Percentiles rank a stretch among this genome's conserved stretches.
These are phyloP conservation scores for Cheilosia soror DNA, from an alignment of 2,888 invertebrate species.

Conservation along the genomic window DNA sequence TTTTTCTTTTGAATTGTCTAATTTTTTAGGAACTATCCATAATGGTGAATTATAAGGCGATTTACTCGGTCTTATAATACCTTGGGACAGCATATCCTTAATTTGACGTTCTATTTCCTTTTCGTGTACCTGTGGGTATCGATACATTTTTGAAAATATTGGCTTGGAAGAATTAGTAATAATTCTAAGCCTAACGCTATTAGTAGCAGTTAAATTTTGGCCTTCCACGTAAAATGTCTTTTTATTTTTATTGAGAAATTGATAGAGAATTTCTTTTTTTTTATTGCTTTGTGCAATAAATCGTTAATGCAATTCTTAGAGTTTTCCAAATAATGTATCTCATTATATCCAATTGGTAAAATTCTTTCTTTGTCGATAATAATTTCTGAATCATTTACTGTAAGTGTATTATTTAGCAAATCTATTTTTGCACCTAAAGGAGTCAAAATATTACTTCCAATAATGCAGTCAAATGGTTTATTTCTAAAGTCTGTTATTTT, in stretches of 20 bases:
- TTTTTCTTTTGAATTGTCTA: constrained; percentile 34
- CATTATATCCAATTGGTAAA: too few species aligned
- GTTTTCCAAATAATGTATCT: neutral
- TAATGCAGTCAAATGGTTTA: neutral
- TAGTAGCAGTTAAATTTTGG: constrained; percentile 50
- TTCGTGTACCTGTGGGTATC: constrained; percentile 62
- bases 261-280: too few species aligned
- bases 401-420: constrained; percentile 9
- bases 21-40: constrained; percentile 56
- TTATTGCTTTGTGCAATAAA: too few species aligned
- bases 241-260: constrained; percentile 36
- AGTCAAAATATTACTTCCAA: too few species aligned
- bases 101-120: constrained; percentile 58
- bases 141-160: constrained; percentile 58
- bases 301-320: too few species aligned
- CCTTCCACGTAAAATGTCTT: constrained; percentile 51
- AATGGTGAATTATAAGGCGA: constrained; percentile 55
- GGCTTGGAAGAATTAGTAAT: constrained; percentile 53
- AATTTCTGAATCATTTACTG: too few species aligned
- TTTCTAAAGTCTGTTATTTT: constrained; percentile 31
- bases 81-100: constrained; percentile 18
- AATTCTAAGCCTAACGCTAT: constrained; percentile 53
- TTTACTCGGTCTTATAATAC: constrained; percentile 40
- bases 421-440: constrained; percentile 22
- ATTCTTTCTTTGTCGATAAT: too few species aligned